A percentile compares a stretch with the other conserved stretches of the same genome.
Evolutionary conservation across 2,797 vertebrate genomes (phyloP).

Genomic region (Acipenser transmontanus): DNA sequence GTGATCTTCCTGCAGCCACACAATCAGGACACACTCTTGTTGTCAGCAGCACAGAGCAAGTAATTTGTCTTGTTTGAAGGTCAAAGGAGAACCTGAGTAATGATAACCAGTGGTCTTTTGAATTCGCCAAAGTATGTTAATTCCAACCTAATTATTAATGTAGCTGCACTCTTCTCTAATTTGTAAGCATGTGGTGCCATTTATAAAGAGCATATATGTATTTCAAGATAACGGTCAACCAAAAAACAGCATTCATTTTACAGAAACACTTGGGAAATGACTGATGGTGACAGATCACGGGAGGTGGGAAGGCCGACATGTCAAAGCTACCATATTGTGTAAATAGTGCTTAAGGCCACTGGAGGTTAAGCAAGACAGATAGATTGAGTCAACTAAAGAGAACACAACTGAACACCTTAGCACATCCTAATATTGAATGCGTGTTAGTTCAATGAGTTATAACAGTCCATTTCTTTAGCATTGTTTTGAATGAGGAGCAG

Average conservation of each 20-base stretch:
- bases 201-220: not conserved
- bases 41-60: too few species aligned
- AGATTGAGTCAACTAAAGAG: not conserved
- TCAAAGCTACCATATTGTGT: not conserved
- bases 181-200: not conserved
- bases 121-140: too few species aligned
- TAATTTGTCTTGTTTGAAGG: too few species aligned
- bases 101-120: too few species aligned
- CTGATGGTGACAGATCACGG: too few species aligned
- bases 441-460: not conserved
- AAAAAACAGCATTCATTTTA: not conserved
- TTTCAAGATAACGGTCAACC: not conserved
- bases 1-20: too few species aligned
- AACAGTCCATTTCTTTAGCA: not conserved
- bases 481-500: not conserved
- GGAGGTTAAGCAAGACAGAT: constrained; percentile 4
- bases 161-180: not conserved
- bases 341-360: not conserved
- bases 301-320: not conserved
- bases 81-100: too few species aligned
- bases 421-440: not conserved
- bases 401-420: not conserved
- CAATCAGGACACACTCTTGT: too few species aligned
- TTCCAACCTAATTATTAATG: too few species aligned
- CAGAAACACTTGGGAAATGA: not conserved